Conservation (phyloP, 1,140 invertebrate genomes). For the Plodia interpunctella region DNA sequence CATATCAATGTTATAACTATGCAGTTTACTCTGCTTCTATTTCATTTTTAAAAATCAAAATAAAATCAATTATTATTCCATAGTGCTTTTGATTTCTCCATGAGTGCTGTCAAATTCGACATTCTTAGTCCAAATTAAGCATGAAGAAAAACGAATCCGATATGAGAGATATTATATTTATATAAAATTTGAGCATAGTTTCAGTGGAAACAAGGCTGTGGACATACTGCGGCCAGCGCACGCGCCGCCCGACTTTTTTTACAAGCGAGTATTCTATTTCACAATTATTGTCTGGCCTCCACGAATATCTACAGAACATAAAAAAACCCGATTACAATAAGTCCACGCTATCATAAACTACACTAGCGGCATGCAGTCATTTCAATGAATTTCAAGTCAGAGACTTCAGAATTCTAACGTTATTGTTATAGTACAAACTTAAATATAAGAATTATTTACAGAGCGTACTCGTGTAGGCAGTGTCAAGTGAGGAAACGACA, state of each 20-base stretch:
- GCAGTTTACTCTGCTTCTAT: too few relatives aligned
- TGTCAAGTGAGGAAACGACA: conserved; percentile 50
- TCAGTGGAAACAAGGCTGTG: conserved; percentile 1
- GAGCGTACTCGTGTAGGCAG: conserved; percentile 49
- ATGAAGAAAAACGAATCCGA: background rate
- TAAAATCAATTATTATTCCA: too few relatives aligned
- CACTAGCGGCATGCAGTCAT: conserved; percentile 33
- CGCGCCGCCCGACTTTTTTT: background rate
- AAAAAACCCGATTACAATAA: conserved; percentile 33
- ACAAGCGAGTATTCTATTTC: conserved; percentile 37
- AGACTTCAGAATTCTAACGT: conserved; percentile 36
- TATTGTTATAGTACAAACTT: conserved; percentile 68
- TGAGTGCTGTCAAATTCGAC: too few relatives aligned
- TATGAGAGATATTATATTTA: background rate
- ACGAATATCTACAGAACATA: conserved; percentile 61
- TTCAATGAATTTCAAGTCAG: conserved; percentile 27
- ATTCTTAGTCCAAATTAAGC: background rate
- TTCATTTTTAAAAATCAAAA: too few relatives aligned
- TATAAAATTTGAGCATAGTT: background rate
- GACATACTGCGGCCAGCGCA: background rate
- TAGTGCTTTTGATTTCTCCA: too few relatives aligned
- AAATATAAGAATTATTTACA: conserved; percentile 71
- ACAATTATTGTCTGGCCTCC: conserved; percentile 68
- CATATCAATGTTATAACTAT: too few relatives aligned
- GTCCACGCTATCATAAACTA: conserved; percentile 27